phyloP scores from a whole-genome alignment of 2,797 vertebrate genomes.

The Epinephelus malabaricus region DNA sequence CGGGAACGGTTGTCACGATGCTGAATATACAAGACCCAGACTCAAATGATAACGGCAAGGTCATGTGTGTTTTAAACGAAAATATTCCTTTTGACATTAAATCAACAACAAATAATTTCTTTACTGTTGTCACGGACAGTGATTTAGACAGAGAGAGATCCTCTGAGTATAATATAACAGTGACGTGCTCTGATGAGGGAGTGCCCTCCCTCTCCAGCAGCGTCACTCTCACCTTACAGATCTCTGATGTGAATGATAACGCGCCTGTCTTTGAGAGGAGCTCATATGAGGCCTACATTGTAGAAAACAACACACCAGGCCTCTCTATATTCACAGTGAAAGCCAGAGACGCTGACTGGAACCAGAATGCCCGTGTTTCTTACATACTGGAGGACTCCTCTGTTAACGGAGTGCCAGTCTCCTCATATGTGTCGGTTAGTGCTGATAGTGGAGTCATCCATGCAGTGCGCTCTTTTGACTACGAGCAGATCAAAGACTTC shows the following conservation, averaged over 20 bases:
- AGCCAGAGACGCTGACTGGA: constrained; percentile 61
- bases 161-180: constrained; percentile 33
- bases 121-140: constrained; percentile 64
- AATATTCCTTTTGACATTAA: constrained; percentile 65
- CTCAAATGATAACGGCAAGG: constrained; percentile 65
- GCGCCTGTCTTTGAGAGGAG: constrained; percentile 52
- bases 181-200: constrained; percentile 66
- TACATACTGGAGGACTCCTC: constrained; percentile 66
- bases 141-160: constrained; percentile 41
- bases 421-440: constrained; percentile 72
- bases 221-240: constrained; percentile 61
- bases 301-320: constrained; percentile 69
- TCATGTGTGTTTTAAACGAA: constrained; percentile 60
- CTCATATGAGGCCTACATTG: constrained; percentile 57
- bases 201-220: constrained; percentile 70
- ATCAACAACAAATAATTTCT: constrained; percentile 63
- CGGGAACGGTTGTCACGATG: constrained; percentile 63
- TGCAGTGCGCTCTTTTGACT: no score
- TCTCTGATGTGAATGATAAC: constrained; percentile 69
- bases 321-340: constrained; percentile 61
- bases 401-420: constrained; percentile 59
- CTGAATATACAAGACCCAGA: constrained; percentile 77
- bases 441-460: no score
- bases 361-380: constrained; percentile 68
- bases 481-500: no score